phyloP scores from a whole-genome alignment of 2,888 invertebrate species.

The Agriotes lineatus region DNA sequence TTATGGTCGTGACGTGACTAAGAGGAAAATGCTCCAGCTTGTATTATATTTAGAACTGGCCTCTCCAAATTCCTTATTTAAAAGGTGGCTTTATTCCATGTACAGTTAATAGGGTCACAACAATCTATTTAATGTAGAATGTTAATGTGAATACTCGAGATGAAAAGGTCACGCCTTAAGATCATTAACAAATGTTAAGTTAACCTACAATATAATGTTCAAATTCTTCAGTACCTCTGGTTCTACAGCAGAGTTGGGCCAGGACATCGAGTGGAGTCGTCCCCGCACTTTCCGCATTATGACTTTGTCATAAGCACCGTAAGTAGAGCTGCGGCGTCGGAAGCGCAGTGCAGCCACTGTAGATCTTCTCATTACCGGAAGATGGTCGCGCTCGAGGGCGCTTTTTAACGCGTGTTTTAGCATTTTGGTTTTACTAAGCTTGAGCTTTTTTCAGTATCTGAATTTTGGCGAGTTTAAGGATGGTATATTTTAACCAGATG shows the following conservation, averaged over 20 bases:
- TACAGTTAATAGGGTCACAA: too few relatives aligned
- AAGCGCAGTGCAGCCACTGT: conserved; percentile 50
- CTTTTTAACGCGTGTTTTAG: conserved; percentile 62
- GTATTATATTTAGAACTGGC: too few relatives aligned
- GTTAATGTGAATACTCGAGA: too few relatives aligned
- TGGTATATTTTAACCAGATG: too few relatives aligned
- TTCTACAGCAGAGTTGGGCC: conserved; percentile 58
- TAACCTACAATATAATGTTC: too few relatives aligned
- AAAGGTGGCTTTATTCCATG: neutral
- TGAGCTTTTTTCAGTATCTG: conserved; percentile 22
- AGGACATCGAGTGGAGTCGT: conserved; percentile 60
- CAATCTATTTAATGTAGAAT: too few relatives aligned
- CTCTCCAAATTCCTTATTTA: neutral
- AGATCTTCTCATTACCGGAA: conserved; percentile 48
- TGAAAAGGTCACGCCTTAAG: too few relatives aligned
- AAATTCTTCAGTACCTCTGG: conserved; percentile 35
- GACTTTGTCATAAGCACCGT: conserved; percentile 48
- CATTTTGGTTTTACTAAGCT: too few relatives aligned
- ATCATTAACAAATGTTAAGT: neutral
- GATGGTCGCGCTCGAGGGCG: conserved; percentile 54
- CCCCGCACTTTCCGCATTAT: conserved; percentile 50
- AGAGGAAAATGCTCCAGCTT: neutral
- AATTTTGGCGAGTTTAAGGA: neutral
- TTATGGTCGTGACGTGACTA: neutral
- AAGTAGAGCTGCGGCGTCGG: conserved; percentile 50